These are phyloP conservation scores for Tokudaia muenninki DNA, from an alignment of 2,797 vertebrate genomes.

Conservation along the genomic window DNA sequence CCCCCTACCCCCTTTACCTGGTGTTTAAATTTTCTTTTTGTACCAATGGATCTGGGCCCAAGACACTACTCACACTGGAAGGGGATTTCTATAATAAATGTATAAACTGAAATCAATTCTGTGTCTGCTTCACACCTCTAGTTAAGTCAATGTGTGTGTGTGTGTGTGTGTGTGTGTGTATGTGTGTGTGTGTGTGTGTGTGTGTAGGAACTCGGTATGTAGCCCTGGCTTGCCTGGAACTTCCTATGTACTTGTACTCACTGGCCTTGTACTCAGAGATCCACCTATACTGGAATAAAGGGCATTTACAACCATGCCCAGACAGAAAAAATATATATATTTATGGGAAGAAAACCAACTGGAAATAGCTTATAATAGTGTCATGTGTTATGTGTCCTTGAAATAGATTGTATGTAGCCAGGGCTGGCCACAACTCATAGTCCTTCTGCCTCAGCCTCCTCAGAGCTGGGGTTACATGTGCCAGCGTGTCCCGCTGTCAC, in stretches of 20 bases:
- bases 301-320: not conserved
- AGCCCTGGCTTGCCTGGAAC: not conserved
- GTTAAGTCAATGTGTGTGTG: not conserved
- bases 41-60: slow-evolving; percentile 73
- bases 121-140: slow-evolving; percentile 50
- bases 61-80: slow-evolving; percentile 78
- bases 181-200: not conserved
- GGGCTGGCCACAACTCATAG: not conserved
- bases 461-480: not conserved
- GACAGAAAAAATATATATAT: not conserved
- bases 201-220: not conserved
- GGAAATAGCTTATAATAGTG: slow-evolving; percentile 17
- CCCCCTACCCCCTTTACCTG: slow-evolving; percentile 57
- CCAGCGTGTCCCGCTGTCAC: not conserved
- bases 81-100: slow-evolving; percentile 86
- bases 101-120: slow-evolving; percentile 73
- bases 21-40: slow-evolving; percentile 80
- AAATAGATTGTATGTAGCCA: not conserved
- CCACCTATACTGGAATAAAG: not conserved
- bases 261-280: not conserved
- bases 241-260: not conserved
- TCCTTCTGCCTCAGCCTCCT: not conserved
- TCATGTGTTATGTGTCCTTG: not conserved
- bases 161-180: not conserved
- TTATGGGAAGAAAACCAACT: not conserved